phyloP scores from a whole-genome alignment of 2,113 vertebrate species.

The Pungitius pungitius region DNA sequence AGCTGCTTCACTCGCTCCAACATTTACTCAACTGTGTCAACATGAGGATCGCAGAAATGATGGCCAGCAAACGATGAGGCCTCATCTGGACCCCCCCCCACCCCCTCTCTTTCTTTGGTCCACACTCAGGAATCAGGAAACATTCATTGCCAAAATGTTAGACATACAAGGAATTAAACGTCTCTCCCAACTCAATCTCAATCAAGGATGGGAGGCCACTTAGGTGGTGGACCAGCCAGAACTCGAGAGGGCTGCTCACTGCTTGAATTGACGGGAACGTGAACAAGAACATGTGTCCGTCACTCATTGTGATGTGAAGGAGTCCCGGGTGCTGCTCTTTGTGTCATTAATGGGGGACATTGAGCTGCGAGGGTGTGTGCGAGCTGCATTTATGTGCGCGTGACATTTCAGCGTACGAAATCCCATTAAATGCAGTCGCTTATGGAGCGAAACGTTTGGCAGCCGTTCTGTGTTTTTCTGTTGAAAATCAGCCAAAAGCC shows the following conservation, averaged over 20 bases:
- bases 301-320: slow-evolving; percentile 14
- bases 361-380: slow-evolving; percentile 9
- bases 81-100: not conserved
- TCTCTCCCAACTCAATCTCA: slow-evolving; percentile 44
- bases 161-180: slow-evolving; percentile 23
- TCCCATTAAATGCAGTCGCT: slow-evolving; percentile 62
- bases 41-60: slow-evolving; percentile 10
- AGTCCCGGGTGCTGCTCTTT: slow-evolving; percentile 11
- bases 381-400: slow-evolving; percentile 40
- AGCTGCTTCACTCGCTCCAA: not conserved
- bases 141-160: slow-evolving; percentile 23
- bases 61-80: slow-evolving; percentile 6
- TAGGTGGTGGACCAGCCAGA: slow-evolving; percentile 32
- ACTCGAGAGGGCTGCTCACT: slow-evolving; percentile 42
- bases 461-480: slow-evolving; percentile 51
- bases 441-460: slow-evolving; percentile 64
- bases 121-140: too few relatives aligned
- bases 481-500: slow-evolving; percentile 63
- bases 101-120: not conserved
- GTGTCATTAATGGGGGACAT: slow-evolving; percentile 25
- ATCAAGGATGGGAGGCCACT: slow-evolving; percentile 45
- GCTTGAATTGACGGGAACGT: slow-evolving; percentile 49
- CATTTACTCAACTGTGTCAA: slow-evolving; percentile 35
- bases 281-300: slow-evolving; percentile 23
- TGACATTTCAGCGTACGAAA: slow-evolving; percentile 65